These are phyloP conservation scores for Tangara arthus DNA, from an alignment of 2,797 vertebrate genomes.

Conservation along the genomic window DNA sequence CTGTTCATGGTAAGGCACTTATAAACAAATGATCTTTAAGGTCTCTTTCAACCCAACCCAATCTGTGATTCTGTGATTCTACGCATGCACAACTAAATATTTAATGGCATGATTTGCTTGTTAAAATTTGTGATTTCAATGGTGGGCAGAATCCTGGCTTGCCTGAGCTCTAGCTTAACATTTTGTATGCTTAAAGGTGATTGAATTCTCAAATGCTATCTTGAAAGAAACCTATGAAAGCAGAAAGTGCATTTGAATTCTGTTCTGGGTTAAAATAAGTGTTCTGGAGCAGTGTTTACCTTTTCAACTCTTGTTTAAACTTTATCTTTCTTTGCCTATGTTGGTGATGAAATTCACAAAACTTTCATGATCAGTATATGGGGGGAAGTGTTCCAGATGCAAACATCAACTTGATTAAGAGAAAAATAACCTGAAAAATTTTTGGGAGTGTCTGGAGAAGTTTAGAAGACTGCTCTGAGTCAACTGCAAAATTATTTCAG, in stretches of 20 bases:
- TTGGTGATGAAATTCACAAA: neutral
- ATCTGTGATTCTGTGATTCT: neutral
- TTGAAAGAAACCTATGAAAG: neutral
- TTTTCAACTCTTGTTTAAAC: neutral
- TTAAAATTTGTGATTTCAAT: neutral
- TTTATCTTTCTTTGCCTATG: neutral
- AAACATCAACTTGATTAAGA: neutral
- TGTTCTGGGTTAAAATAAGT: neutral
- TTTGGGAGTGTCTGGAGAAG: neutral
- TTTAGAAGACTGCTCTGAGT: neutral
- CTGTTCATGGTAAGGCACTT: neutral
- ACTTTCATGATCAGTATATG: neutral
- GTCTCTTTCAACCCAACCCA: neutral
- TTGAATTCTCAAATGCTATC: neutral
- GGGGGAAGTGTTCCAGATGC: neutral
- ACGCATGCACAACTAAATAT: neutral
- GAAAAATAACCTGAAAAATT: neutral
- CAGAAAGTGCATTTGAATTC: neutral
- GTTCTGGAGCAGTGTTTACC: neutral
- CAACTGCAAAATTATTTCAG: neutral
- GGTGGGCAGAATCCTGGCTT: neutral
- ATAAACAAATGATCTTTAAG: neutral
- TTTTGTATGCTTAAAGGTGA: neutral
- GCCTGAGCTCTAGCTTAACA: neutral
- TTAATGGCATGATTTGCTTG: neutral